Base-by-base conservation (phyloP, 2,113 vertebrate genomes). In the Oostethus manadensis region DNA sequence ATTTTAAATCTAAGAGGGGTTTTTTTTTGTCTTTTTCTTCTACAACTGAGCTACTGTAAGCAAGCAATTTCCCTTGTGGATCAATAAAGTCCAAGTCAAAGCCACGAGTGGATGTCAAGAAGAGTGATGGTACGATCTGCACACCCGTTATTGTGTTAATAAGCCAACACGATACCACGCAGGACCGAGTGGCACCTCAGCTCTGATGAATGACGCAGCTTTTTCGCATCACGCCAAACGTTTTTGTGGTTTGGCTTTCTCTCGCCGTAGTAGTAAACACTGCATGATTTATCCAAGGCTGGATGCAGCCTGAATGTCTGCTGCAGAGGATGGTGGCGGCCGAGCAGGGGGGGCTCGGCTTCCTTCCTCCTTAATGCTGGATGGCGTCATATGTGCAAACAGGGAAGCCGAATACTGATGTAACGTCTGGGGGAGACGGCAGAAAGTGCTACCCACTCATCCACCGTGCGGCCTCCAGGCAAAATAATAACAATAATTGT, bases 211-310 rank as follows among this genome's bases (percentile, higher is more conserved):
- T 84, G 69, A 86, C 84, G 70, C 58, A 80, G 44, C n/a, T 29
- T 20, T 42, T 48, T 18, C 35, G 69, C 68, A 84, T 79, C 65
- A 74, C 70, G 64, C 58, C 67, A 62, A 64, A 71, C 47, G 42
- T 70, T 82, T 83, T 71, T 60, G 49, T 55, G 68, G 61, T 73
- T 66, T 73, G 57, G 54, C 47, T 72, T 20, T 50, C 33, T 57
- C 60, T 59, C 33, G 8, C 18, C 38, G 66, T 73, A 51, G 78
- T 80, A 71, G 74, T 85, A 86, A 87, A 82, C 71, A 81, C 78
- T 84, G 77, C 80, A 80, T 87, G 76, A 80, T 82, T 83, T 80
- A 86, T 86, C 80, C 72, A 78, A 80, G 51, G 71, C 68, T 62
- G 4, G 62, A 71, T 69, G 70, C 73, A 67, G 69, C 67, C 73